Evolutionary conservation across 2,888 invertebrate species (phyloP).

Genomic region (Oxystoma pomonae): DNA sequence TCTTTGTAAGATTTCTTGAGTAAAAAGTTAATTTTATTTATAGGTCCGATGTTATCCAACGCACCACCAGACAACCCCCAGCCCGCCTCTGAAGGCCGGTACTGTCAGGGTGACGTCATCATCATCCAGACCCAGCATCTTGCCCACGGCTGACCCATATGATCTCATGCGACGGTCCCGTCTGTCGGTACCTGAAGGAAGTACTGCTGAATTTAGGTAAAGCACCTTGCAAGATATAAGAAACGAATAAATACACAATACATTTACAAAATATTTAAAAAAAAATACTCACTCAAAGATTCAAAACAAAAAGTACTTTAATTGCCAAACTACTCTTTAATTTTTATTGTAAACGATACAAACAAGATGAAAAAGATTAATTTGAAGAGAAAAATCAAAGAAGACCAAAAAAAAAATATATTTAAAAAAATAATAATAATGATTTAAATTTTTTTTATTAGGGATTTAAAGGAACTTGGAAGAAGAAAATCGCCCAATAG

Average conservation of each 20-base stretch:
- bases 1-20: too few species aligned
- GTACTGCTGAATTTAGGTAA: background rate
- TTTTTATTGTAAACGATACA: too few species aligned
- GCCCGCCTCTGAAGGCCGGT: conserved; percentile 53
- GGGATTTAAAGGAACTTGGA: background rate
- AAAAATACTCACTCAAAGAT: too few species aligned
- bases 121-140: conserved; percentile 58
- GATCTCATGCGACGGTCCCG: conserved; percentile 78
- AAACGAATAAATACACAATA: background rate
- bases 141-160: conserved; percentile 71
- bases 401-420: too few species aligned
- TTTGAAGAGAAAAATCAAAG: too few species aligned
- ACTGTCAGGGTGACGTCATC: conserved; percentile 61
- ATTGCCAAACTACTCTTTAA: too few species aligned
- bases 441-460: background rate
- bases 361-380: too few species aligned
- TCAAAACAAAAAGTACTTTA: too few species aligned
- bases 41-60: conserved; percentile 46
- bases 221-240: too few species aligned
- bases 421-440: too few species aligned
- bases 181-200: conserved; percentile 55
- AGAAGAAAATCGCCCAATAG: background rate
- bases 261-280: too few species aligned
- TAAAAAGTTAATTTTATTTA: too few species aligned
- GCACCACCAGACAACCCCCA: conserved; percentile 28